Conservation (phyloP, 2,888 invertebrate genomes). For the Agonopterix heracliana region DNA sequence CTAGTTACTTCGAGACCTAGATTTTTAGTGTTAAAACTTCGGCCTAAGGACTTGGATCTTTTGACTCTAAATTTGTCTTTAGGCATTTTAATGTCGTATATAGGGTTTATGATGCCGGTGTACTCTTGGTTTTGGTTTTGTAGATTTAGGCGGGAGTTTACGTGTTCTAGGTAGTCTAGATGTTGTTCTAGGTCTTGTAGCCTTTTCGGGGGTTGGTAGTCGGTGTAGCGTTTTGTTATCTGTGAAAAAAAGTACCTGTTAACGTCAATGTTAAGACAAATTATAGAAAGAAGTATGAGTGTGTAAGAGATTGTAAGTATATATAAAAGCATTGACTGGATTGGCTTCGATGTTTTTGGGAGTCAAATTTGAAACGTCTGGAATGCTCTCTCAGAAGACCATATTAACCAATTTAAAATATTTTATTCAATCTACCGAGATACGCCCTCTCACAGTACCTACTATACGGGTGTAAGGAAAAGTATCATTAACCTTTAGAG, state of each 20-base stretch:
- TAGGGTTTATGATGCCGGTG: slow-evolving; percentile 62
- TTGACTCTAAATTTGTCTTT: slow-evolving; percentile 58
- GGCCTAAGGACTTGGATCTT: slow-evolving; percentile 55
- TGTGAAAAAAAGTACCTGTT: neutral
- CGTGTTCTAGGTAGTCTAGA: slow-evolving; percentile 24
- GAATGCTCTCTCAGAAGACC: too few relatives aligned
- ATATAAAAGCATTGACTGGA: too few relatives aligned
- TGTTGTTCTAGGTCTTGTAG: slow-evolving; percentile 31
- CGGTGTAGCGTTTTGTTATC: slow-evolving; percentile 28
- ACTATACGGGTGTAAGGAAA: too few relatives aligned
- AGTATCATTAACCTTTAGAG: too few relatives aligned
- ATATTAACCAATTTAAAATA: too few relatives aligned
- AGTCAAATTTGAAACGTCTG: too few relatives aligned
- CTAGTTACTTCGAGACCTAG: slow-evolving; percentile 46
- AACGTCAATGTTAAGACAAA: neutral
- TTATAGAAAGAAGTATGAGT: too few relatives aligned
- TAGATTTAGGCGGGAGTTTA: slow-evolving; percentile 19
- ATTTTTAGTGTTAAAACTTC: slow-evolving; percentile 48
- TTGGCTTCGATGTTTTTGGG: too few relatives aligned
- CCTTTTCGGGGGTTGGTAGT: slow-evolving; percentile 44
- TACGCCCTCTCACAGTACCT: too few relatives aligned
- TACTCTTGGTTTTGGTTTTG: slow-evolving; percentile 23
- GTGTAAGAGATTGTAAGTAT: too few relatives aligned
- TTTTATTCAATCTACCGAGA: too few relatives aligned
- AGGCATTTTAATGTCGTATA: slow-evolving; percentile 60